A percentile compares a stretch with the other conserved stretches of the same genome.
Conservation (phyloP, 2,113 vertebrate species). For the Tenebrosternarchus preto region DNA sequence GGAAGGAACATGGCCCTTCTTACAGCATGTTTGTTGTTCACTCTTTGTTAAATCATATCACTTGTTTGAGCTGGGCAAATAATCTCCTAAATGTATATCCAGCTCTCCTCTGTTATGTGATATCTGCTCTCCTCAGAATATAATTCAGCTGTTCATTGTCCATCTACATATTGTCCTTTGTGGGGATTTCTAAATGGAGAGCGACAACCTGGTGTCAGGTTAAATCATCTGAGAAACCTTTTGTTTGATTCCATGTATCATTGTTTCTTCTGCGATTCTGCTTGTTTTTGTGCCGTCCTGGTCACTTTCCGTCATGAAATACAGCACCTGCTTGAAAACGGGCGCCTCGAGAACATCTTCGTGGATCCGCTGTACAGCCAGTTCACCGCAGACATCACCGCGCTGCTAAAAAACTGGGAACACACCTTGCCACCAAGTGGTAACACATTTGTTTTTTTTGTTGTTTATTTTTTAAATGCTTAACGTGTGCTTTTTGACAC, state of each 20-base stretch:
- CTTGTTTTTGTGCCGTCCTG: not conserved
- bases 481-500: not conserved
- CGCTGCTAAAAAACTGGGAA: slow-evolving; percentile 89
- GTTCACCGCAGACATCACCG: slow-evolving; percentile 89
- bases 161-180: not conserved
- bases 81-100: not conserved
- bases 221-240: not conserved
- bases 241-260: not conserved
- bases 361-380: slow-evolving; percentile 88
- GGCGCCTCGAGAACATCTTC: slow-evolving; percentile 97
- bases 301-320: slow-evolving; percentile 34
- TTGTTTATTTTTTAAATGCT: not conserved
- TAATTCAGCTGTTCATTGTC: not conserved
- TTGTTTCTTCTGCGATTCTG: not conserved
- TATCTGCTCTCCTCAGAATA: not conserved
- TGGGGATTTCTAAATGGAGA: not conserved
- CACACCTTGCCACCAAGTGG: slow-evolving; percentile 85
- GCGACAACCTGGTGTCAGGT: not conserved
- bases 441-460: slow-evolving; percentile 61
- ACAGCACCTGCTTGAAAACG: slow-evolving; percentile 94
- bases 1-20: not conserved
- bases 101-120: not conserved
- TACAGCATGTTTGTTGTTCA: not conserved
- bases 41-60: not conserved
- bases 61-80: not conserved